Evolutionary conservation across 2,797 vertebrate species (phyloP), one percentile per base, ranked within the genome.

Genomic region (Lindbergichthys nudifrons): DNA sequence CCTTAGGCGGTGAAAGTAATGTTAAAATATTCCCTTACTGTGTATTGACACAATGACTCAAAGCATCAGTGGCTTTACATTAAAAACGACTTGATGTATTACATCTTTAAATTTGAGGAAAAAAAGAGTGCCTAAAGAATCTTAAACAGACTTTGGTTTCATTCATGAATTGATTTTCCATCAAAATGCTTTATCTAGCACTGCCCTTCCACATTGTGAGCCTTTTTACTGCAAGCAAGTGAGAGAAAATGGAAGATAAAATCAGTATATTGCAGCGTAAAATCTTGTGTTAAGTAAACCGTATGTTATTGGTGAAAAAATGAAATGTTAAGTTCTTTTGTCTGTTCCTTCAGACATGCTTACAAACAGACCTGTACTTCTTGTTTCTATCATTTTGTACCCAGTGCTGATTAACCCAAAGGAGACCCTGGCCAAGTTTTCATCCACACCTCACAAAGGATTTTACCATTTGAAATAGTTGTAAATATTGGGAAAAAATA

Each of bases 401-500:
- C 52, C 73, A 75, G 67, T 84, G 82, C 81, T 81, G 85, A 82
- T 83, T 57, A 86, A 89, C 82, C 85, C 88, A 91, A 90, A 89
- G 83, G 82, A 90, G 70, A 78, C 59, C 70, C 21, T 13, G 75
- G 68, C 68, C 16, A 12, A 76, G 46, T 67, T 79, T 82, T 82
- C 60, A 80, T 75, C 69, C 45, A 21, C 70, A 61, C 75, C 57
- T 78, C 82, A 59, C 42, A 74, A 56, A 79, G 47, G 71, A 76
- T 66, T 72, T 77, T 50, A 42, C 64, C 81, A 68, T 64, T 26
- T 39, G 30, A 80, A 88, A 83, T 62, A 83, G 51, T 57, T 94
- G 92, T 94, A 93, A 89, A 94, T 94, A 92, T 83, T 42, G 12
- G 66, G 75, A 70, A 77, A 69, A 71, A 88, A 83, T 60, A 77